Evolutionary conservation across 2,888 invertebrate genomes (phyloP).

Genomic region (Euzophera pinguis): DNA sequence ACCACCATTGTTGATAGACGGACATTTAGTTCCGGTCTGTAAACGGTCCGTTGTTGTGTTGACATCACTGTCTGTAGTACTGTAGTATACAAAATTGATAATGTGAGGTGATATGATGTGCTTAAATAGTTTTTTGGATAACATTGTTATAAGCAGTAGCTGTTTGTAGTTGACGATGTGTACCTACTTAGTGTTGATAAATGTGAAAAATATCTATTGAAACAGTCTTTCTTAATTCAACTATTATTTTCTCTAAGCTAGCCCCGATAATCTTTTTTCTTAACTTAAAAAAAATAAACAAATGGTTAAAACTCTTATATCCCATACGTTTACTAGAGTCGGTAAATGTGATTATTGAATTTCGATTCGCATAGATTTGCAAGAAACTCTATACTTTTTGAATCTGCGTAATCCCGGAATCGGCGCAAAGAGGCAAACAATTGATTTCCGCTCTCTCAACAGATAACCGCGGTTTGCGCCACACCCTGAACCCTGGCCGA

Average conservation of each 20-base stretch:
- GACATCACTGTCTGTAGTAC: slow-evolving; percentile 5
- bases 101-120: background rate
- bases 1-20: slow-evolving; percentile 54
- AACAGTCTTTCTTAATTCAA: no score
- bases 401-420: slow-evolving; percentile 44
- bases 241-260: no score
- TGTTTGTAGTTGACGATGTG: no score
- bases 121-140: background rate
- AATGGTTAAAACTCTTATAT: no score
- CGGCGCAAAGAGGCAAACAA: slow-evolving; percentile 41
- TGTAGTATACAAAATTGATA: background rate
- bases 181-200: no score
- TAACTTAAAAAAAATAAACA: no score
- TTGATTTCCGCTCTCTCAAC: slow-evolving; percentile 69
- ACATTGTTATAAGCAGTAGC: background rate
- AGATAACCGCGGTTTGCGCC: slow-evolving; percentile 58
- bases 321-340: no score
- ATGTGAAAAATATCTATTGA: no score
- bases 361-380: background rate
- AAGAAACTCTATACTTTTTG: slow-evolving; percentile 55
- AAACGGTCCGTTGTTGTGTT: slow-evolving; percentile 5
- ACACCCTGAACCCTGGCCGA: slow-evolving; percentile 45
- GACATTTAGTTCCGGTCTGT: slow-evolving; percentile 60
- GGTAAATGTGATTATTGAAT: background rate
- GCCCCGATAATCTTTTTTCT: no score